Evolutionary conservation across 1,140 invertebrate species (phyloP), one percentile per base, ranked within the genome.

Genomic region (Heterodera schachtii): DNA sequence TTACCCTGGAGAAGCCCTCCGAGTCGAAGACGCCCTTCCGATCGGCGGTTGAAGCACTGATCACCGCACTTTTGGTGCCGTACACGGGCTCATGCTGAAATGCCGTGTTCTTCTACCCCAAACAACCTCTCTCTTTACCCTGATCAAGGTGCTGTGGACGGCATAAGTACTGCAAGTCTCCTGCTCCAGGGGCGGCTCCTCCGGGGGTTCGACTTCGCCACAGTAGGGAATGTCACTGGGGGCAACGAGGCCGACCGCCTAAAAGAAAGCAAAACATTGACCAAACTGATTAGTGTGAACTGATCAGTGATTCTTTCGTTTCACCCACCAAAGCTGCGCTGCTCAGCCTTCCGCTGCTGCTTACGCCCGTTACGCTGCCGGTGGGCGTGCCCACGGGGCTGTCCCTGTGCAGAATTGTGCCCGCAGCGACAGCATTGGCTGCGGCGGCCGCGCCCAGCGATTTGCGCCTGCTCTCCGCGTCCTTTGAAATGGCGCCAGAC

Each of bases 171-270:
- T 76, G 66, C 74, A 75, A 3, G 64, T 77, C 73, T 81, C 80
- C 21, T 81, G 71, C 77, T 67, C 71, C 69, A 46, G 46, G 16
- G 21, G 67, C n/a, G 64, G 49, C 46, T 69, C 64, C 31, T 79
- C 43, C 46, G 64, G n/a, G n/a, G 49, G 44, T 43, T 64, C 47
- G 9, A 43, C 43, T n/a, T 74, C 67, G 31, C 81, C 81, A 75
- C 81, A 82, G 47, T 82, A 82, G 21, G 81, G 81, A 43, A 82
- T 82, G 52, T 82, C 81, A 60, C 71, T 66, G 5, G 81, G 78
- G 13, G 77, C 81, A 5, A 82, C 79, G 9, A 80, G 47, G 66
- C 79, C 79, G 0, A 75, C 79, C 9, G 79, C 71, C 70, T 75
- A 47, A n/a, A 41, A 8, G 7, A 21, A 11, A 44, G 16, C 5